Percentiles rank a stretch among this genome's conserved stretches.
These are phyloP conservation scores for Leucoraja erinaceus DNA, from an alignment of 2,113 vertebrate species.

Conservation along the genomic window DNA sequence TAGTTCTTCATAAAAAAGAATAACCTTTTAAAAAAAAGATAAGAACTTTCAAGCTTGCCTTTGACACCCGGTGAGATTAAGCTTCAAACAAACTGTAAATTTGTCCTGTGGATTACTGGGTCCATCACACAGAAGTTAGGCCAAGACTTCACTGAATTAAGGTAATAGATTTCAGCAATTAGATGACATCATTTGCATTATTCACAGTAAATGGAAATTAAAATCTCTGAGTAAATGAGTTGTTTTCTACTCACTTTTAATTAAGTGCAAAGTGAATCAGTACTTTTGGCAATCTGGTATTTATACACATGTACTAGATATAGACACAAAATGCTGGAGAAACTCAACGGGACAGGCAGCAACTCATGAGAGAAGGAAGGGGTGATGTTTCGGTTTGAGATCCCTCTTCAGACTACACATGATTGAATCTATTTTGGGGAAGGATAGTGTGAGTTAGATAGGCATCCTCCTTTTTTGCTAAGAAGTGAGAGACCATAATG, in stretches of 20 bases:
- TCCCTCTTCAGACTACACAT: background rate
- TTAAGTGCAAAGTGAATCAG: constrained; percentile 7
- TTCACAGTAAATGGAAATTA: constrained; percentile 16
- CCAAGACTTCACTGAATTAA: background rate
- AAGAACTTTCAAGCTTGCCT: background rate
- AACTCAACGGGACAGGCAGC: no score
- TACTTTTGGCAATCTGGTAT: background rate
- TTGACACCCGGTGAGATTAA: background rate
- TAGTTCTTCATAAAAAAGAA: background rate
- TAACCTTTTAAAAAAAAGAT: background rate
- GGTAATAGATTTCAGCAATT: background rate
- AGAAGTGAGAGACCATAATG: background rate
- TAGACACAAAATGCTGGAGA: no score
- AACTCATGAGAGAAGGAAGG: no score
- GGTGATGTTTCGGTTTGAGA: no score
- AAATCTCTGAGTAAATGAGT: background rate
- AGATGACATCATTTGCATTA: constrained; percentile 28
- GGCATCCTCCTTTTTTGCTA: background rate
- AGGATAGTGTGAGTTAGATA: background rate
- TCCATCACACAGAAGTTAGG: background rate
- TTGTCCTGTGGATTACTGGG: background rate
- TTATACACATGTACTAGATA: background rate
- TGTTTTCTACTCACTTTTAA: no score
- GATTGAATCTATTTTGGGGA: background rate
- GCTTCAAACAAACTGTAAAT: background rate